Evolutionary conservation across 2,888 invertebrate species (phyloP).

Genomic region (Trachelus stipa): DNA sequence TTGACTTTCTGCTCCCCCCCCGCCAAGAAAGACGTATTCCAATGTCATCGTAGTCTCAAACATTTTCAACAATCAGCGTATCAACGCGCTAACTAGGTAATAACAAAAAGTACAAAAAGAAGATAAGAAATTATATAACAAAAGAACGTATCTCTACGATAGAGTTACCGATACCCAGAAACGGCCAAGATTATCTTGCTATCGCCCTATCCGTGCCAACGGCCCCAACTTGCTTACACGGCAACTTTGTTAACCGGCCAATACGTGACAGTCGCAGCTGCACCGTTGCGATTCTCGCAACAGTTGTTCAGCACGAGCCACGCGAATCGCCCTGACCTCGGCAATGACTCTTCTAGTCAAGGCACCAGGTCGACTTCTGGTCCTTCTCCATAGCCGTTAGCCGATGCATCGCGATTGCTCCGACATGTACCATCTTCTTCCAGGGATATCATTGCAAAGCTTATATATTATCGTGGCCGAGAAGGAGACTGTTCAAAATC

Average conservation of each 20-base stretch:
- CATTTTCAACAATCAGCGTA: neutral
- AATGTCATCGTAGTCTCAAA: neutral
- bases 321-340: conserved; percentile 40
- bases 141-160: neutral
- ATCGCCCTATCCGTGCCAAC: neutral
- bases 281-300: neutral
- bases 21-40: neutral
- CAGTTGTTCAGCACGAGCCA: neutral
- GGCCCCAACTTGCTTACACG: neutral
- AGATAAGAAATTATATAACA: neutral
- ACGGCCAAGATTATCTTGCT: neutral
- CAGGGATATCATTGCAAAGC: neutral
- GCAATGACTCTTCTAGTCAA: conserved; percentile 30
- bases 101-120: neutral
- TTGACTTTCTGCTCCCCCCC: too few relatives aligned
- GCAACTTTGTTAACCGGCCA: neutral
- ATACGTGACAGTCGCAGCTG: neutral
- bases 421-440: neutral
- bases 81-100: neutral
- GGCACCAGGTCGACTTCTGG: neutral
- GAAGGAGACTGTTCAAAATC: neutral
- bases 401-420: neutral
- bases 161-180: neutral
- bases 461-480: neutral
- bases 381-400: neutral